Base-by-base conservation (phyloP, 2,888 invertebrate genomes). In the Tachystola acroxantha region DNA sequence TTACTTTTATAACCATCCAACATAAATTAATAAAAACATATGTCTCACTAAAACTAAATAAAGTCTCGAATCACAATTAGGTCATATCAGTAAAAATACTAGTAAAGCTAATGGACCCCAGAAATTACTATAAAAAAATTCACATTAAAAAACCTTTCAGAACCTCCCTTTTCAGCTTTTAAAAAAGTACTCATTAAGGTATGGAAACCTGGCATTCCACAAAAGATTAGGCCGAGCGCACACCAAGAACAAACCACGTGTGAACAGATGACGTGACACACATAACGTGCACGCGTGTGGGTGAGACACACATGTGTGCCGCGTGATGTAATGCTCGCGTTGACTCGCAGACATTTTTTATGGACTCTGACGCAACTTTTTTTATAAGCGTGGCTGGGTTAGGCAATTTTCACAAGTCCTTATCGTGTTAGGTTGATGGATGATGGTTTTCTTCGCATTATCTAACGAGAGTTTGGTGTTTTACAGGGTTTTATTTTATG, bases 311-410 rank as follows among this genome's bases (percentile, higher is more conserved):
- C 69, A 73, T 63, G 40, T 3, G 16, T 14, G 12, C 6, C 32
- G 37, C 65, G 76, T 85, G 85, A 85, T 85, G 84, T 85, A 85
- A 85, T 73, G 64, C 64, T 44, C 53, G 52, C 70, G 74, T 76
- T 81, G 84, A 82, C 74, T 72, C 59, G 75, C 74, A 86, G 85
- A 85, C 85, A 84, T 82, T 86, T 86, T 86, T 85, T 85, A 82
- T 86, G 76, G 62, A 51, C 69, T 76, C 69, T 84, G 84, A 84
- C 85, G 85, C 85, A 84, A 85, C 75, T 63, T 75, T 84, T 80
- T 84, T 79, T 82, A 74, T 72, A 73, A 65, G 59, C 64, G 68
- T 69, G 66, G 62, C 61, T 24, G 61, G 39, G 55, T 75, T 64
- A 78, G 69, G 76, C 54, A 28, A 63, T 51, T 58, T 32, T 41